These are phyloP conservation scores for Anthopleura sola DNA, from an alignment of 64 coral and sea anemone species.

Conservation along the genomic window DNA sequence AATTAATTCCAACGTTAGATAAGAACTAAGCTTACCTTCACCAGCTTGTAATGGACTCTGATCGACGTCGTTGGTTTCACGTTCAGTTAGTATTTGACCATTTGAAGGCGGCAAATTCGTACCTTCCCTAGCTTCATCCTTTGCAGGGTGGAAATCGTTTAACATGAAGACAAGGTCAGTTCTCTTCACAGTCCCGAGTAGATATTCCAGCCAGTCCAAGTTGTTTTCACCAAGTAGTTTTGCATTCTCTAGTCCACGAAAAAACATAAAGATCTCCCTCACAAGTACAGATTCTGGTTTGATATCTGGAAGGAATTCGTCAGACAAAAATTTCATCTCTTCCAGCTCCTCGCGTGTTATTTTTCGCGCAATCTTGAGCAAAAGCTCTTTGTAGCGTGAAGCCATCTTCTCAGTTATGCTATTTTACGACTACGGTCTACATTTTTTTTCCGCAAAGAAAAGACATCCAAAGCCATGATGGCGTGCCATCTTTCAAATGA, in stretches of 20 bases:
- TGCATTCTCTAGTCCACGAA: neutral
- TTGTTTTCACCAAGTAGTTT: neutral
- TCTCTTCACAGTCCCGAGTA: neutral
- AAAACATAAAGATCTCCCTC: neutral
- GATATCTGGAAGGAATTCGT: neutral
- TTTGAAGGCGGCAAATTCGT: no score
- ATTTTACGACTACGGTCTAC: neutral
- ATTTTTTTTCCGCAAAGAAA: neutral
- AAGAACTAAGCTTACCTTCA: no score
- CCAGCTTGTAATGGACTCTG: no score
- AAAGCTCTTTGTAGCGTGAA: slow-evolving; percentile 9
- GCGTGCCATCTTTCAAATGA: no score
- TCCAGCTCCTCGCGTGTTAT: neutral
- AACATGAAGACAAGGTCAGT: neutral
- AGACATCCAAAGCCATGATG: neutral
- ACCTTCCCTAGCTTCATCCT: neutral
- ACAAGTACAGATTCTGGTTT: neutral
- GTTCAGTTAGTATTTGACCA: no score
- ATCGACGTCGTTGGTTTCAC: no score
- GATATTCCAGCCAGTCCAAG: neutral
- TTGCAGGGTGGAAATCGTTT: neutral
- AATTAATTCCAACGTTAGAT: no score
- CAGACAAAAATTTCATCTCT: neutral
- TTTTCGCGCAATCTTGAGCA: neutral
- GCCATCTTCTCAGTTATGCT: neutral